Percentiles rank a stretch among this genome's conserved stretches.
Evolutionary conservation across 2,888 invertebrate species (phyloP).

Genomic region (Cinara cedri): DNA sequence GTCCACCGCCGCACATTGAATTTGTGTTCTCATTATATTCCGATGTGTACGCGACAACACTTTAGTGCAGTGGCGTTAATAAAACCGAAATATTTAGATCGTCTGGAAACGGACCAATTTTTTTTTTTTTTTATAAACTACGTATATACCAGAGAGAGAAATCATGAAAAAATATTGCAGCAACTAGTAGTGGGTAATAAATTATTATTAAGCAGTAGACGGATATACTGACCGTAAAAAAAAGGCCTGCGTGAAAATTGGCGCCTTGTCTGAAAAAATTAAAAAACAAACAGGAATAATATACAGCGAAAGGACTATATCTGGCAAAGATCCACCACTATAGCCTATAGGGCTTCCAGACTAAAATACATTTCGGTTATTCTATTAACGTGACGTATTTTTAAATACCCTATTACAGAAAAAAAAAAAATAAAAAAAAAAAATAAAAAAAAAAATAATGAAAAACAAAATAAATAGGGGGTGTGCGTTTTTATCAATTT

Average conservation of each 20-base stretch:
- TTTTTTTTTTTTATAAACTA: neutral
- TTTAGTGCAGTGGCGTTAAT: conserved; percentile 6
- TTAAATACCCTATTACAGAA: conserved; percentile 37
- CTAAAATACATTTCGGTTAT: conserved; percentile 34
- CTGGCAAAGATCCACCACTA: conserved; percentile 48
- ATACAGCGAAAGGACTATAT: conserved; percentile 39
- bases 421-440: neutral
- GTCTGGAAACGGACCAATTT: conserved; percentile 45
- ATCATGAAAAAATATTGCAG: conserved; percentile 20
- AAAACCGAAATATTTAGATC: conserved; percentile 42
- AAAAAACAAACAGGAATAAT: conserved; percentile 38
- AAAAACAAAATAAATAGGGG: conserved; percentile 9
- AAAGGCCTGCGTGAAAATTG: conserved; percentile 27
- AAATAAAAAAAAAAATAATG: too few species aligned
- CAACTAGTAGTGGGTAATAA: conserved; percentile 52
- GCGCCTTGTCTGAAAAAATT: conserved; percentile 51
- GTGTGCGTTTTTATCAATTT: conserved; percentile 2
- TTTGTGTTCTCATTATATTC: conserved; percentile 9
- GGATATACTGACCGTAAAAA: conserved; percentile 51
- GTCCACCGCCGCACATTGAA: neutral
- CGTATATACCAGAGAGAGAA: neutral
- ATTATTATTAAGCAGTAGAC: conserved; percentile 51
- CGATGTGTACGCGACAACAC: neutral
- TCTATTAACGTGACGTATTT: conserved; percentile 22
- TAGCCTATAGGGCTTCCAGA: conserved; percentile 7